Evolutionary conservation across 2,797 vertebrate genomes (phyloP), one percentile per base, ranked within the genome.

Genomic region (Micropoecilia bifurca): DNA sequence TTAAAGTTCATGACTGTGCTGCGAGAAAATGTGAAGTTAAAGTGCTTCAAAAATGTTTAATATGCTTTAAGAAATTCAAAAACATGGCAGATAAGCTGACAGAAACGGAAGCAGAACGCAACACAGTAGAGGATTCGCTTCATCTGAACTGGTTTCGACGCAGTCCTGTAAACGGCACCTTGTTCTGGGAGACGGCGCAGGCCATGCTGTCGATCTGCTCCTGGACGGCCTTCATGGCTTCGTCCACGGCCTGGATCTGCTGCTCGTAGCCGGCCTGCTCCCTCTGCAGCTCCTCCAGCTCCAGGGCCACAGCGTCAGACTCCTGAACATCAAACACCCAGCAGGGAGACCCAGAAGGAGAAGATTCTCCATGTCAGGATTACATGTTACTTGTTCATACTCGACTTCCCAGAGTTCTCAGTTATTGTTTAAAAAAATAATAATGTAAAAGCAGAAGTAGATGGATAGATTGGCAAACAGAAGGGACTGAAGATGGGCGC

Each of bases 281-380:
- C 88, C 94, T 91, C 88, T 89, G 96, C 76, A 99, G 94, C 85
- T 97, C 97, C 91, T 98, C 95, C 73, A 99, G 87, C 91, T 99
- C 98, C 84, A 99, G 88, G 47, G 91, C 83, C 83, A 98, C 94
- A 1, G 96, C 96, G 63, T 98, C 96, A 3, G 96, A 94, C 92
- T 99, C 98, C 98, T 99, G 76, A 36, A 78, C 25, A 4, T 3
- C 12, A 28, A 71, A 28, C 68, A 71, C n/a, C 39, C 39, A 6
- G 39, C 59, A 28, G 9, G 10, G 22, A 79, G 50, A 25, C 12
- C 33, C 59, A 61, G 1, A 61, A 14, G 13, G 1, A 36, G 61
- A 36, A 63, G n/a, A 3, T 63, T 33, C 59, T 36, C 28, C 59
- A 9, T 39, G 33, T 16, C 6, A 2, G 3, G 59, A 61, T 18